These are phyloP conservation scores for Gadus macrocephalus DNA, from an alignment of 2,113 vertebrate genomes.

Conservation along the genomic window DNA sequence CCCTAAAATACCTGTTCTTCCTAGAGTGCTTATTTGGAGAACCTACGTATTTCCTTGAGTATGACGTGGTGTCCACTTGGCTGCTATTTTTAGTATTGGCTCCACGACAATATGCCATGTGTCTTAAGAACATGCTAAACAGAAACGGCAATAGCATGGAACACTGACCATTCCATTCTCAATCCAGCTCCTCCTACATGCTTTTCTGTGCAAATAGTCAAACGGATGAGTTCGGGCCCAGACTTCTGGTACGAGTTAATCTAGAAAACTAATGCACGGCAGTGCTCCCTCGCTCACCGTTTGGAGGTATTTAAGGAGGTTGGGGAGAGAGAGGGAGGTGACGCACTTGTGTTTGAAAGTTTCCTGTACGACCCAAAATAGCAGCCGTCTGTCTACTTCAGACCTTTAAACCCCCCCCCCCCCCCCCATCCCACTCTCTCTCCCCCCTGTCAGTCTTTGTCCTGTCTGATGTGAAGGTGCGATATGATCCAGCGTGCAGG, in stretches of 20 bases:
- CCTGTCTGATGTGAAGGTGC: constrained; percentile 47
- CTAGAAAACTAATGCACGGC: constrained; percentile 4
- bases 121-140: constrained; percentile 18
- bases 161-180: constrained; percentile 1
- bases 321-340: constrained; percentile 17
- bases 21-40: not conserved
- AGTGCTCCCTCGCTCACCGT: constrained; percentile 38
- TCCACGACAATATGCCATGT: constrained; percentile 25
- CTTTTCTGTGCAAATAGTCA: not conserved
- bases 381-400: constrained; percentile 7
- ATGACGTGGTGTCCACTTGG: constrained; percentile 25
- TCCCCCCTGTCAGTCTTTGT: constrained; percentile 8
- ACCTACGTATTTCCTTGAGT: constrained; percentile 14
- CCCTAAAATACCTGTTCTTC: not conserved
- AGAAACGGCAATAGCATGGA: not conserved
- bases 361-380: constrained; percentile 54
- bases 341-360: constrained; percentile 41
- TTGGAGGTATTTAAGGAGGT: constrained; percentile 51
- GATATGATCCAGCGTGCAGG: constrained; percentile 33
- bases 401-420: not conserved
- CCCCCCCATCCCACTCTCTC: not conserved
- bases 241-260: not conserved
- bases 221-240: not conserved
- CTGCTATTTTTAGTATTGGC: constrained; percentile 42
- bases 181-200: not conserved